Evolutionary conservation across 2,797 vertebrate species (phyloP), one percentile per base, ranked within the genome.

Genomic region (Phoebastria nigripes): DNA sequence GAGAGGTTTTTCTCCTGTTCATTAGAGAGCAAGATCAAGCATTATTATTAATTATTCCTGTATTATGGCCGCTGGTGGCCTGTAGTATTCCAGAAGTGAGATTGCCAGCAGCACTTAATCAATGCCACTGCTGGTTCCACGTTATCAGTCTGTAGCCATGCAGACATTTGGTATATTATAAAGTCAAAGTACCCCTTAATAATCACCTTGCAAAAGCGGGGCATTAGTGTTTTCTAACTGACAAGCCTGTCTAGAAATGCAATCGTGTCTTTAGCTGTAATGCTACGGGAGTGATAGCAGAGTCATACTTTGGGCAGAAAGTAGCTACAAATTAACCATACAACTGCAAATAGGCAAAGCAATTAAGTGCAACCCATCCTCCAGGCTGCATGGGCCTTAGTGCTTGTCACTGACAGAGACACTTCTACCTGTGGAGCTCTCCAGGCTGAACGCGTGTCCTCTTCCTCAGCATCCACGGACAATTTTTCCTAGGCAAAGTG

Each of bases 1-100:
- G 65, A 81, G 55, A 54, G 33, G 10, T 37, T 94, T 82, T 77
- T 59, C 51, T 89, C 58, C 54, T 82, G 46, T 65, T 94, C 82
- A 80, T 93, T 94, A 94, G 76, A 95, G 78, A 74, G 63, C 63
- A 78, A 89, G 85, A 95, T 93, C 90, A 97, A 94, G 73, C 66
- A 72, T 95, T 91, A 55, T 93, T 95, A 84, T 95, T 97, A 96
- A 92, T 97, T 97, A 96, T 96, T 96, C 65, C 67, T 67, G n/a
- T 61, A 61, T 94, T 97, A 94, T 67, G 80, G 89, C 86, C 5
- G 12, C 63, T 84, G 79, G 83, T 90, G 87, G 51, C 82, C 93
- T 93, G 49, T 54, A 94, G 91, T 62, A 88, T 96, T 96, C 87
- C 81, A 92, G 74, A 89, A 96, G 81, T 51, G 76, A 94, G 90